Evolutionary conservation across 2,797 vertebrate species (phyloP), one percentile per base, ranked within the genome.

Genomic region (Phylloscopus collybita): DNA sequence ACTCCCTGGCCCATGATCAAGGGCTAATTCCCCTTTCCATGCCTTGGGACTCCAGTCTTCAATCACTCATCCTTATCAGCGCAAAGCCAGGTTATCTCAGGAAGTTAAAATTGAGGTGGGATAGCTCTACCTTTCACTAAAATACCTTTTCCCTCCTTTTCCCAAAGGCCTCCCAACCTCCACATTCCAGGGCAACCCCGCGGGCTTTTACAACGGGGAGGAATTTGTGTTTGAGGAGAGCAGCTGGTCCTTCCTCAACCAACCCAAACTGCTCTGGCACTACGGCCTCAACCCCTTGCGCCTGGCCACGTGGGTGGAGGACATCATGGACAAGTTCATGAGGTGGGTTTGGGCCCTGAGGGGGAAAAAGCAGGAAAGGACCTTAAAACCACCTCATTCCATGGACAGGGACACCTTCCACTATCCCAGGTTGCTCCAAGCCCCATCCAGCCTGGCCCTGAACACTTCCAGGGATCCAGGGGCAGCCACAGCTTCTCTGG

Each of bases 251-350:
- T 91, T 99, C 30, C 50, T 99, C 25, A 99, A 98, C 93, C 94
- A 99, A 34, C 86, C 99, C 25, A 98, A 98, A 70, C 96, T 99
- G 87, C 95, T 99, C 36, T 99, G 99, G 99, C 94, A 86, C 59
- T 99, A 99, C 0, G 99, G 99, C 22, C 97, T 99, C 70, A 98
- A 98, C 88, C 97, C 98, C 40, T 91, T 99, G 16, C 98, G 99
- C 25, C 98, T 99, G 98, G 98, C 98, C 92, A 98, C 99, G 98
- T 99, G 99, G 99, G 98, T 99, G 93, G 99, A 99, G 93, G 97
- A 98, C 49, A 3, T 99, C 76, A 72, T 99, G 86, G 99, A 99
- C 96, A 99, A 99, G 92, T 99, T 99, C 74, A 99, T 99, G 99
- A 98, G 99, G 99, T 99, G 96, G 49, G 69, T 9, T 5, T 5